A percentile compares a stretch with the other conserved stretches of the same genome.
Evolutionary conservation across 2,888 invertebrate genomes (phyloP).

Genomic region (Acanthosepion pharaonis): DNA sequence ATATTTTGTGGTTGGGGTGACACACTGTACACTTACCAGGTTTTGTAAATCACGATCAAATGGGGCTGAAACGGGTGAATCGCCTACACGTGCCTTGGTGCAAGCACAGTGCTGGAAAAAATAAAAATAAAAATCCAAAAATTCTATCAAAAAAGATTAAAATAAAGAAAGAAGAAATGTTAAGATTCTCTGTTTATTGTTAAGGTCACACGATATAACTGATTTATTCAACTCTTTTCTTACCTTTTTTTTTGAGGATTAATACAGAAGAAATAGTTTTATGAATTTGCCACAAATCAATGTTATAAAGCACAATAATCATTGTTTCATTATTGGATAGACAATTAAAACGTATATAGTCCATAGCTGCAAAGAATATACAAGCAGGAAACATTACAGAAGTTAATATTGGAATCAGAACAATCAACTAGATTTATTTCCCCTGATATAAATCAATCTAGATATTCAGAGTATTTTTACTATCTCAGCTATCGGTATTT

Average conservation of each 20-base stretch:
- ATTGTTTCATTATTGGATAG: neutral
- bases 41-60: conserved; percentile 45
- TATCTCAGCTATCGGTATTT: too few species aligned
- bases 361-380: too few species aligned
- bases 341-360: too few species aligned
- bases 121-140: neutral
- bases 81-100: conserved; percentile 47
- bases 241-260: neutral
- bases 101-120: conserved; percentile 46
- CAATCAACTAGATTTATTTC: too few species aligned
- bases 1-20: neutral
- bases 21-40: neutral
- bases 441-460: too few species aligned
- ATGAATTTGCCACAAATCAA: neutral
- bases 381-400: too few species aligned
- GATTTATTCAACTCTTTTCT: neutral
- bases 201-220: neutral
- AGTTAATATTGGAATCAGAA: too few species aligned
- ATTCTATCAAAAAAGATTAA: neutral
- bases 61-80: conserved; percentile 46
- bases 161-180: too few species aligned
- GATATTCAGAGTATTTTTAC: too few species aligned
- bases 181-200: neutral
- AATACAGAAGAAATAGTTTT: neutral
- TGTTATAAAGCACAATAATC: neutral